Conservation (phyloP, 2,113 vertebrate species). For the Leucopternis melanops region DNA sequence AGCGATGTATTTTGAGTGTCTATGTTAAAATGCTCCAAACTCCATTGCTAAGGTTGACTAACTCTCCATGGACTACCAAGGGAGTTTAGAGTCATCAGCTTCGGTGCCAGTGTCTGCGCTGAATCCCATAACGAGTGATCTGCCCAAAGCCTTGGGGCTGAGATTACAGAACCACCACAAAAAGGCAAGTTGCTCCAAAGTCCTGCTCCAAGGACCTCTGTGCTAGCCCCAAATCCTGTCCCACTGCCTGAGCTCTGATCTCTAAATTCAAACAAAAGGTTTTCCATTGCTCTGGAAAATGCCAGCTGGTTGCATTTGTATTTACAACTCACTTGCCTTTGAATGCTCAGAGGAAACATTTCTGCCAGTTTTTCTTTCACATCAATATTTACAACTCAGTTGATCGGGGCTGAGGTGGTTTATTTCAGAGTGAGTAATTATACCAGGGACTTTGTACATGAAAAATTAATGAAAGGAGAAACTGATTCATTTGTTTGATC, state of each 20-base stretch:
- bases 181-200: not conserved
- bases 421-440: not conserved
- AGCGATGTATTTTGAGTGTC: not conserved
- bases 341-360: not conserved
- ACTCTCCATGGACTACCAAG: not conserved
- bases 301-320: not conserved
- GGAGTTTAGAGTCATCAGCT: not conserved
- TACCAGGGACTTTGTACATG: not conserved
- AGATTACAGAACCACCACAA: not conserved
- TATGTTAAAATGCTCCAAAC: not conserved
- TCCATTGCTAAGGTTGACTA: not conserved
- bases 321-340: not conserved
- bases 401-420: not conserved
- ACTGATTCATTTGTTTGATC: not conserved
- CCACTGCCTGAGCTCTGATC: not conserved
- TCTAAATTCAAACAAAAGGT: not conserved
- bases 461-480: conserved; percentile 4
- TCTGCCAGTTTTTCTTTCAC: not conserved
- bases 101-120: not conserved
- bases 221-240: not conserved
- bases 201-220: not conserved
- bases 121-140: not conserved
- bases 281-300: not conserved
- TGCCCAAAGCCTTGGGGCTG: not conserved
- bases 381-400: not conserved